phyloP scores from a whole-genome alignment of 2,113 vertebrate species.

The Caranx ignobilis region DNA sequence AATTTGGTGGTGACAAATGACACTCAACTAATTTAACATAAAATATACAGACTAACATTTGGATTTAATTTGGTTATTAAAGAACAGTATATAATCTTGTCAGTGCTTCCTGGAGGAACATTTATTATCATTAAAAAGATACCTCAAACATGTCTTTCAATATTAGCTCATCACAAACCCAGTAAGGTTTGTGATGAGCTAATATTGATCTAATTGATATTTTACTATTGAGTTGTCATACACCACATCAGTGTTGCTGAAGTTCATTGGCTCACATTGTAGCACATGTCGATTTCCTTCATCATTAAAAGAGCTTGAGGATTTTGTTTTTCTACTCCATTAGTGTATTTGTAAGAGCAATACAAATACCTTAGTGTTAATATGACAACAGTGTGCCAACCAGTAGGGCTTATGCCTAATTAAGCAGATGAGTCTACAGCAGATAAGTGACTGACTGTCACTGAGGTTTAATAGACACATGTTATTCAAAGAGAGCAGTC shows the following conservation, averaged over 20 bases:
- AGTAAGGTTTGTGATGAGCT: background rate
- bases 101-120: background rate
- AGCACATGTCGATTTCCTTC: background rate
- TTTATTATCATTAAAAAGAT: background rate
- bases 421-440: slow-evolving; percentile 6
- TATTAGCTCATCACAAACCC: too few species aligned
- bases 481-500: slow-evolving; percentile 16
- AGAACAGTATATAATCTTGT: background rate
- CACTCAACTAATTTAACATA: too few species aligned
- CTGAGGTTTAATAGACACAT: background rate
- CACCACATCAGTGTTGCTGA: background rate
- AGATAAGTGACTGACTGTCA: slow-evolving; percentile 14
- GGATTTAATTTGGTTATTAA: too few species aligned
- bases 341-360: background rate
- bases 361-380: background rate
- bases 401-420: slow-evolving; percentile 5
- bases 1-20: too few species aligned
- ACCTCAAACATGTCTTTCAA: background rate
- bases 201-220: background rate
- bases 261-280: background rate
- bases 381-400: background rate
- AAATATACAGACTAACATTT: too few species aligned
- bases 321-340: background rate
- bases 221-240: background rate
- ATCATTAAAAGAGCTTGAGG: background rate